These are phyloP conservation scores for Ursus arctos DNA, from an alignment of 2,113 vertebrate genomes.

Conservation along the genomic window DNA sequence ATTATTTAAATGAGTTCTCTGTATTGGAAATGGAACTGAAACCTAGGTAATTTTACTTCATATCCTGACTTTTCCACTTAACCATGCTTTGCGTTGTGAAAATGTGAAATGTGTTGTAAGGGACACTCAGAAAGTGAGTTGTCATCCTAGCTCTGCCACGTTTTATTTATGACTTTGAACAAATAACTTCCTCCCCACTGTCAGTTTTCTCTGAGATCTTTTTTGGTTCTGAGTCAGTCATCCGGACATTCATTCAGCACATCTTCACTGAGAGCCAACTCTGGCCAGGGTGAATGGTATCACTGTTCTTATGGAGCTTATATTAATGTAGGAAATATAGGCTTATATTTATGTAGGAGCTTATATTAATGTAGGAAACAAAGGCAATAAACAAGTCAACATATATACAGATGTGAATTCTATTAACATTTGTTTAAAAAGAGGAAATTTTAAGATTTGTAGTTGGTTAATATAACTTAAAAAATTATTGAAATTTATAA, in stretches of 20 bases:
- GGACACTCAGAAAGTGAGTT: neutral
- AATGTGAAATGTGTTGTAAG: neutral
- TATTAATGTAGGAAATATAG: neutral
- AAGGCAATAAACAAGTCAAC: neutral
- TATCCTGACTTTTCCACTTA: neutral
- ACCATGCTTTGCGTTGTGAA: neutral
- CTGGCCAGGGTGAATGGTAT: neutral
- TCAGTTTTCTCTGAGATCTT: neutral
- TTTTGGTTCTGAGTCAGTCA: neutral
- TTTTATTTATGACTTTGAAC: neutral
- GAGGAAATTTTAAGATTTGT: neutral
- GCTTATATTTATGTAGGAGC: too few relatives aligned
- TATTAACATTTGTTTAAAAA: neutral
- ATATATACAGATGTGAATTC: neutral
- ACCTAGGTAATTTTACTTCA: neutral
- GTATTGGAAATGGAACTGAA: neutral
- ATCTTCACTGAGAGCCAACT: neutral
- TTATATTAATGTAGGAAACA: too few relatives aligned
- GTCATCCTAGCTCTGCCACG: neutral
- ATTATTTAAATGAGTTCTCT: neutral
- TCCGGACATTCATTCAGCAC: neutral
- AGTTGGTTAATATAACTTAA: neutral
- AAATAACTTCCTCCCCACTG: neutral
- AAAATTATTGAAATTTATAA: neutral
- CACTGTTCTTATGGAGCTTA: neutral